These are phyloP conservation scores for Sylvia atricapilla DNA, from an alignment of 2,113 vertebrate genomes.

Conservation along the genomic window DNA sequence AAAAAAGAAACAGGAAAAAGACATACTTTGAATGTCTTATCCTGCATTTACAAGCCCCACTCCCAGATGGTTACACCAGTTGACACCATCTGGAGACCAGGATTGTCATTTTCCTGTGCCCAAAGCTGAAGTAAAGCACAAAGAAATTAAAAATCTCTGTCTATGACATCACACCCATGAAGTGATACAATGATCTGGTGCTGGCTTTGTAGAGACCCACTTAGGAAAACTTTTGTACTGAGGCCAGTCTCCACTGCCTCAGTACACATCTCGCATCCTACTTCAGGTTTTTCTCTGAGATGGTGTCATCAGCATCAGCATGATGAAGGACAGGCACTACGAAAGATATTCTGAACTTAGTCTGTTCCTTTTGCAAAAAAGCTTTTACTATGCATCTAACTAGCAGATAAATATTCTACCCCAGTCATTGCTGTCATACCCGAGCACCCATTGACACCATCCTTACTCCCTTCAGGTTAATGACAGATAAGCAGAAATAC, in stretches of 20 bases:
- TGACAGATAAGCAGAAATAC: slow-evolving; percentile 20
- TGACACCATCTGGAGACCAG: not conserved
- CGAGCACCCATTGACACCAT: not conserved
- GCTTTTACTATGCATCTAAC: not conserved
- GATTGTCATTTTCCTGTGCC: not conserved
- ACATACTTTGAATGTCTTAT: not conserved
- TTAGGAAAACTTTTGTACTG: not conserved
- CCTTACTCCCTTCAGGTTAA: not conserved
- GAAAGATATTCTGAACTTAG: not conserved
- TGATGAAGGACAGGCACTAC: not conserved
- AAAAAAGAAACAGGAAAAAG: not conserved
- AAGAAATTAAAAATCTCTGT: not conserved
- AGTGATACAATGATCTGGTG: not conserved
- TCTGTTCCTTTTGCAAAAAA: not conserved
- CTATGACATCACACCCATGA: not conserved
- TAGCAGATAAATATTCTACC: slow-evolving; percentile 6
- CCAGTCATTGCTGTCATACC: slow-evolving; percentile 3
- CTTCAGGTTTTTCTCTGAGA: not conserved
- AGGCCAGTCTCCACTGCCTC: not conserved
- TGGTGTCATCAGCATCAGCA: not conserved
- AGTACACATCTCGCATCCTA: not conserved
- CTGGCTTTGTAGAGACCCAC: not conserved
- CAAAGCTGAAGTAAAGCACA: not conserved
- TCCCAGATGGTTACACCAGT: not conserved
- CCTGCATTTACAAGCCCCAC: not conserved